These are phyloP conservation scores for Machimus atricapillus DNA, from an alignment of 2,888 invertebrate genomes.

Conservation along the genomic window DNA sequence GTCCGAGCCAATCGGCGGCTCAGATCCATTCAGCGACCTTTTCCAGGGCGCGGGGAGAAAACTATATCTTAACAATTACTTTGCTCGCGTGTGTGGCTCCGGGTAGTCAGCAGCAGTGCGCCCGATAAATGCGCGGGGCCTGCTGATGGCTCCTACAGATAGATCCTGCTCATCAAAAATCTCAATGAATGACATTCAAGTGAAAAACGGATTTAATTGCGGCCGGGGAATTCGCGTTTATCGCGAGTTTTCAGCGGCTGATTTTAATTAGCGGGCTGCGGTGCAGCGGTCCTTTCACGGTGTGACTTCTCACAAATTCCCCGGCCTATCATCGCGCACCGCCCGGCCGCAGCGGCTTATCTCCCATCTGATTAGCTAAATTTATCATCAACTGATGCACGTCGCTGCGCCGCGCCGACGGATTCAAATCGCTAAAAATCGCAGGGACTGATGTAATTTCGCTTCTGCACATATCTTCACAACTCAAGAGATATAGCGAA, in stretches of 20 bases:
- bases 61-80: conserved; percentile 38
- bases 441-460: background rate
- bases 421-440: background rate
- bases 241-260: conserved; percentile 24
- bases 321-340: conserved; percentile 18
- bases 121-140: background rate
- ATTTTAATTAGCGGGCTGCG: conserved; percentile 31
- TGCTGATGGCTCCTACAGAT: conserved; percentile 36
- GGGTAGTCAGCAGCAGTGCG: background rate
- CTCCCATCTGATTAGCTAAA: conserved; percentile 35
- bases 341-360: conserved; percentile 1
- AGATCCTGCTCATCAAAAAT: conserved; percentile 36
- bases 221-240: conserved; percentile 20
- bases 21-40: background rate
- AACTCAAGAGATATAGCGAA: background rate
- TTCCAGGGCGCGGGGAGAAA: background rate
- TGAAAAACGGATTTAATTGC: conserved; percentile 41
- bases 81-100: conserved; percentile 29
- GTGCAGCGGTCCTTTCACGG: conserved; percentile 15
- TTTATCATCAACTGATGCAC: conserved; percentile 34
- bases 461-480: background rate
- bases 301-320: conserved; percentile 22
- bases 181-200: conserved; percentile 39
- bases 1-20: background rate
- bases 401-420: background rate